Conservation (phyloP, 30 jellyfish, hydroid and myxozoan genomes). For the Aurelia sp. region DNA sequence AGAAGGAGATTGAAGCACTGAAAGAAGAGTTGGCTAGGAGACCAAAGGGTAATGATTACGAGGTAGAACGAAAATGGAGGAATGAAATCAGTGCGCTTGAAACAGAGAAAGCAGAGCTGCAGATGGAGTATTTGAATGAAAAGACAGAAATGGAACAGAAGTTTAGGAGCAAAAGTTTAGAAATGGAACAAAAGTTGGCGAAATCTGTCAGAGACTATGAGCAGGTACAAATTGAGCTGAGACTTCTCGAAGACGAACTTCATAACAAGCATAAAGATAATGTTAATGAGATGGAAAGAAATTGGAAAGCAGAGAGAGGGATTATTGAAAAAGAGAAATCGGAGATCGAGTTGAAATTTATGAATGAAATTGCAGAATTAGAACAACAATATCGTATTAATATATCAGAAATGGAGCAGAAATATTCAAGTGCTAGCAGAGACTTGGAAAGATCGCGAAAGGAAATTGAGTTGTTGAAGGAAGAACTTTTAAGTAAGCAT, state of each 20-base stretch:
- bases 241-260: conserved; percentile 70
- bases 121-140: conserved; percentile 84
- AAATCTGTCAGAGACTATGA: conserved; percentile 73
- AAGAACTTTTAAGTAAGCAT: conserved; percentile 73
- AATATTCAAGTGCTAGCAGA: conserved; percentile 83
- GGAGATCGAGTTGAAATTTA: conserved; percentile 83
- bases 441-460: conserved; percentile 88
- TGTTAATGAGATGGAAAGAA: conserved; percentile 62
- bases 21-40: conserved; percentile 73
- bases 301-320: conserved; percentile 71
- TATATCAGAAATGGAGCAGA: conserved; percentile 87
- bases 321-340: conserved; percentile 77
- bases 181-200: conserved; percentile 78
- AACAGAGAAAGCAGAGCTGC: conserved; percentile 88
- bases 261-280: conserved; percentile 58
- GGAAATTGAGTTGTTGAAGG: conserved; percentile 74
- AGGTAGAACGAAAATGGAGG: conserved; percentile 74
- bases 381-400: conserved; percentile 94
- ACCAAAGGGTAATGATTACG: conserved; percentile 58
- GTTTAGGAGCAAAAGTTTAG: conserved; percentile 81
- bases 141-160: conserved; percentile 90
- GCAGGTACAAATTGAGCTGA: conserved; percentile 49
- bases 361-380: conserved; percentile 92
- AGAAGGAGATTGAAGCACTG: conserved; percentile 64
- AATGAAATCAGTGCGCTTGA: conserved; percentile 76